These are phyloP conservation scores for Chesias legatella DNA, from an alignment of 2,888 invertebrate genomes.

Conservation along the genomic window DNA sequence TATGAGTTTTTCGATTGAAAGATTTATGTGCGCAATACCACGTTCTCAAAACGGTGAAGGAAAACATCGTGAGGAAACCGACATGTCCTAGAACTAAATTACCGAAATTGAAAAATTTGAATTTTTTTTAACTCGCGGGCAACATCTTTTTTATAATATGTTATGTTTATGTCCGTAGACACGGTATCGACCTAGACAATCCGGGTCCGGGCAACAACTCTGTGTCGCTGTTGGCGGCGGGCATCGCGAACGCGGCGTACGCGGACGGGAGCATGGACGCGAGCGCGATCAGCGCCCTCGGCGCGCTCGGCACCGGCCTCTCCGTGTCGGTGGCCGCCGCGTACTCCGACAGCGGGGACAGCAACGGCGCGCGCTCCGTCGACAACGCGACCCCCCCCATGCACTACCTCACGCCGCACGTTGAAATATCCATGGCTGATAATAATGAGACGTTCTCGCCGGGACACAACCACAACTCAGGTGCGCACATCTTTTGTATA, in stretches of 20 bases:
- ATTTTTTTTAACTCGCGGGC: no score
- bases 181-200: slow-evolving; percentile 94
- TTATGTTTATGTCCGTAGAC: slow-evolving; percentile 78
- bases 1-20: no score
- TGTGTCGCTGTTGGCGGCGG: slow-evolving; percentile 86
- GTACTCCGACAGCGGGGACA: slow-evolving; percentile 91
- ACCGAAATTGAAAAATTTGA: no score
- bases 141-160: no score
- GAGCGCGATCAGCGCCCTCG: slow-evolving; percentile 74
- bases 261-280: slow-evolving; percentile 79
- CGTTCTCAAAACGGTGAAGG: no score
- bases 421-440: slow-evolving; percentile 94
- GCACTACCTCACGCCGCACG: slow-evolving; percentile 95
- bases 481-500: slow-evolving; percentile 29
- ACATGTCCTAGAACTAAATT: no score
- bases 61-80: no score
- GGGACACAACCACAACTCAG: slow-evolving; percentile 70
- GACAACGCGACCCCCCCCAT: slow-evolving; percentile 94
- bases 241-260: slow-evolving; percentile 81
- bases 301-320: slow-evolving; percentile 81
- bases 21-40: no score
- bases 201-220: slow-evolving; percentile 91
- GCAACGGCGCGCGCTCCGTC: slow-evolving; percentile 88
- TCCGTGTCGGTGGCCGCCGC: slow-evolving; percentile 86
- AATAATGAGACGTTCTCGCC: slow-evolving; percentile 86